These are phyloP conservation scores for Alectoris magna DNA, from an alignment of 2,797 vertebrate species.

Conservation along the genomic window DNA sequence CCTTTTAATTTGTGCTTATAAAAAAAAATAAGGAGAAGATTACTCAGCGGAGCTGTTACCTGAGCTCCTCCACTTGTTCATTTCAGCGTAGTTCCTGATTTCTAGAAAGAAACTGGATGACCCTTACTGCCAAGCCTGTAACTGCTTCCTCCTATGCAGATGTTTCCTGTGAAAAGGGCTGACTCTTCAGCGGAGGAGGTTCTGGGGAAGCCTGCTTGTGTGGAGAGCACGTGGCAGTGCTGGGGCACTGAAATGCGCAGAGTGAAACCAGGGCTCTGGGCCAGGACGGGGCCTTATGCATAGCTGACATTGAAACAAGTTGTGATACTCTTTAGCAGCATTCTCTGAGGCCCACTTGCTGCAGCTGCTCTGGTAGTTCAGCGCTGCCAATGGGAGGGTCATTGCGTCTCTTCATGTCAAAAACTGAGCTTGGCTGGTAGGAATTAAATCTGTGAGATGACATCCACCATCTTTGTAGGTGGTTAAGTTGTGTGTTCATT, in stretches of 20 bases:
- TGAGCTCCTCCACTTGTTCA: neutral
- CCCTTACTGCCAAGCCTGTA: neutral
- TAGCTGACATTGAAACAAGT: neutral
- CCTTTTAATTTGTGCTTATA: neutral
- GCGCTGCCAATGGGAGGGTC: neutral
- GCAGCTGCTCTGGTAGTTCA: neutral
- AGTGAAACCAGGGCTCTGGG: neutral
- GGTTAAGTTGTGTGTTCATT: slow-evolving; percentile 15
- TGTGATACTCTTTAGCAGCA: neutral
- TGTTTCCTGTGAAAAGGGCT: neutral
- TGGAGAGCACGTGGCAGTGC: neutral
- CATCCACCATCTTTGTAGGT: neutral
- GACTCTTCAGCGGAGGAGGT: neutral
- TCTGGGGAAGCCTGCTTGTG: neutral
- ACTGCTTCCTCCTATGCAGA: slow-evolving; percentile 48
- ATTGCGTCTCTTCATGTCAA: neutral
- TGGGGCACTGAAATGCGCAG: neutral
- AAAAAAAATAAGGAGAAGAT: slow-evolving; percentile 1
- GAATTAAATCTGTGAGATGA: neutral
- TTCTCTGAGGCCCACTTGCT: neutral
- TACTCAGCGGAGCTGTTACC: neutral
- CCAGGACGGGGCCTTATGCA: neutral
- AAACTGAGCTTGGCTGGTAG: neutral
- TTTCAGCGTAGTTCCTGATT: neutral
- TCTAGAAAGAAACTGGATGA: neutral